Percentiles rank a stretch among this genome's conserved stretches.
These are phyloP conservation scores for Leptonema lineaticorne DNA, from an alignment of 1,140 invertebrate genomes.

Conservation along the genomic window DNA sequence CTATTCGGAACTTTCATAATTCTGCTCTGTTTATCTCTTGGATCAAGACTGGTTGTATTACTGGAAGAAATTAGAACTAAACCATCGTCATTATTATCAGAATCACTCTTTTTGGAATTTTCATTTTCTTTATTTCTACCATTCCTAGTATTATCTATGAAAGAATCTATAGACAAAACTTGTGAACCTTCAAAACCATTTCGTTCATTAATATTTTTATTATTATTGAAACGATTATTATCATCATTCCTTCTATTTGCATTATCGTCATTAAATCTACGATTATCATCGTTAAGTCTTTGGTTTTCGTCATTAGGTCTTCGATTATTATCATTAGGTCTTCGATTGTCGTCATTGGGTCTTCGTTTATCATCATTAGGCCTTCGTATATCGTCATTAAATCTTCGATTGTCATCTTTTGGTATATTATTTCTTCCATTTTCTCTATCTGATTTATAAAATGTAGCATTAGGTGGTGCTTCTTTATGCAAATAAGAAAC, in stretches of 20 bases:
- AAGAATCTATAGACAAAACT: conserved; percentile 24
- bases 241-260: conserved; percentile 2
- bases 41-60: conserved; percentile 24
- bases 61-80: conserved; percentile 34
- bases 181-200: conserved; percentile 42
- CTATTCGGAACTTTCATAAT: conserved; percentile 24
- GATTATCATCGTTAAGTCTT: conserved; percentile 37
- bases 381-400: conserved; percentile 8
- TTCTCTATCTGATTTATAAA: conserved; percentile 50
- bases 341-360: conserved; percentile 37
- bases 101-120: neutral
- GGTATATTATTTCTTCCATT: conserved; percentile 36
- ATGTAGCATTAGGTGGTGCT: conserved; percentile 54
- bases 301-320: conserved; percentile 32
- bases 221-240: conserved; percentile 42
- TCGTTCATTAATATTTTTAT: conserved; percentile 1
- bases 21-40: conserved; percentile 36
- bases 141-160: conserved; percentile 19
- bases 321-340: neutral
- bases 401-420: conserved; percentile 37
- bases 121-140: conserved; percentile 35
- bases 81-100: conserved; percentile 27
- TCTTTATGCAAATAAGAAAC: conserved; percentile 55
- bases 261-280: conserved; percentile 6
- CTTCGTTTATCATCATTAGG: too few species aligned